Evolutionary conservation across 2,888 invertebrate species (phyloP).

Genomic region (Macaria liturata): DNA sequence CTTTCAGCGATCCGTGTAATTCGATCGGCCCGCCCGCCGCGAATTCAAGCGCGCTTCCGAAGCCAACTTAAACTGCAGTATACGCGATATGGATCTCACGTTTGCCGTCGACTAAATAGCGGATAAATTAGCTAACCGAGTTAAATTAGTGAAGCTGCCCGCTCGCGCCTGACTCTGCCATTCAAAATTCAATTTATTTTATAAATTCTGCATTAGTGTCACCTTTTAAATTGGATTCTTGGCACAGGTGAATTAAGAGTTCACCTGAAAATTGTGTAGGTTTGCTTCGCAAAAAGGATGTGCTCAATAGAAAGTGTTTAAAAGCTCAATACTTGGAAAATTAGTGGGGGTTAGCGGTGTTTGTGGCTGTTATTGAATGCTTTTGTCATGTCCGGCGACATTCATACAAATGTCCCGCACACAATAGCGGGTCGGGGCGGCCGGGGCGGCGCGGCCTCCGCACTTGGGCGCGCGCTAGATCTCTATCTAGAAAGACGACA

Average conservation of each 20-base stretch:
- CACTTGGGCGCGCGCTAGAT: constrained; percentile 43
- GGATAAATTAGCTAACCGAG: constrained; percentile 76
- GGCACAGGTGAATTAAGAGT: not conserved
- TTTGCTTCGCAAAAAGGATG: constrained; percentile 1
- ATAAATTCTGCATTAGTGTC: constrained; percentile 15
- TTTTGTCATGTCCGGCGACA: constrained; percentile 46
- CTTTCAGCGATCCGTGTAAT: constrained; percentile 44
- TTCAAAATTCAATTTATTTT: constrained; percentile 37
- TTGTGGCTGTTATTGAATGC: constrained; percentile 44
- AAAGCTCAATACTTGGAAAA: constrained; percentile 26
- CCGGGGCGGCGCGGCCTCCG: constrained; percentile 26
- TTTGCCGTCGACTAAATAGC: constrained; percentile 74
- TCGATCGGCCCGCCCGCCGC: constrained; percentile 62
- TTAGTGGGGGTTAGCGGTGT: constrained; percentile 37
- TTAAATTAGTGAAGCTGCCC: constrained; percentile 66
- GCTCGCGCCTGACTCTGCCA: constrained; percentile 41
- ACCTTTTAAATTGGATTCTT: constrained; percentile 4
- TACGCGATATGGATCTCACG: constrained; percentile 78
- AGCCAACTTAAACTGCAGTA: constrained; percentile 64
- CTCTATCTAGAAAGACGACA: constrained; percentile 46
- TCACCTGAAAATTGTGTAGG: constrained; percentile 2
- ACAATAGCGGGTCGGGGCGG: constrained; percentile 41
- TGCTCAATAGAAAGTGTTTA: constrained; percentile 4
- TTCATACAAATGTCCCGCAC: constrained; percentile 42
- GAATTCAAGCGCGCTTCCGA: constrained; percentile 62